Conservation (phyloP, 64 coral and sea anemone species). For the Porites lutea region DNA sequence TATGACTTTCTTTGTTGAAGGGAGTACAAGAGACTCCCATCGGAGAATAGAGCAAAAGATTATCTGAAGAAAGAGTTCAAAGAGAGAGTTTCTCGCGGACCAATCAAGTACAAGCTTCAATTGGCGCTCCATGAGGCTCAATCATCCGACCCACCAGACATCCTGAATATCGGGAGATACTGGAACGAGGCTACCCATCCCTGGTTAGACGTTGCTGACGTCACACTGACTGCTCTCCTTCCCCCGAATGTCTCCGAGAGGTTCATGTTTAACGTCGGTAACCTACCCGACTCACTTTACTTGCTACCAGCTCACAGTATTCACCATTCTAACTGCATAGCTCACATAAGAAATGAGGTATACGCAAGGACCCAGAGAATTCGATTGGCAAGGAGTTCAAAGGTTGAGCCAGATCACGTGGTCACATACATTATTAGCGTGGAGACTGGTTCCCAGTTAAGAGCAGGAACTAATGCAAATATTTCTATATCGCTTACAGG, state of each 20-base stretch:
- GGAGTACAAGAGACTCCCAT: conserved; percentile 31
- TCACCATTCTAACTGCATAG: conserved; percentile 50
- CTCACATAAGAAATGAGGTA: conserved; percentile 41
- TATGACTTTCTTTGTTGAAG: conserved; percentile 29
- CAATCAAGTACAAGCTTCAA: conserved; percentile 75
- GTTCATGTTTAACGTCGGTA: conserved; percentile 15
- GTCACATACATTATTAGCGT: conserved; percentile 47
- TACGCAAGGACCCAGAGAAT: conserved; percentile 49
- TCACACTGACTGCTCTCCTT: conserved; percentile 54
- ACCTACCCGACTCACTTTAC: background rate
- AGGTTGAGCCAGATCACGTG: conserved; percentile 1
- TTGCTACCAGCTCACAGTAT: conserved; percentile 43
- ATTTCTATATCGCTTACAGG: conserved; percentile 74
- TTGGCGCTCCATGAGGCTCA: conserved; percentile 37
- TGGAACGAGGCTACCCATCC: conserved; percentile 74
- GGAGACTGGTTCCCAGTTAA: conserved; percentile 54
- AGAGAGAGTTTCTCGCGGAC: conserved; percentile 49
- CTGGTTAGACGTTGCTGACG: conserved; percentile 80
- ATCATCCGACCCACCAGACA: conserved; percentile 29
- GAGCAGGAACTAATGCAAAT: conserved; percentile 68
- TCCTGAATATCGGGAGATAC: conserved; percentile 18
- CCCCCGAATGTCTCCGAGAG: conserved; percentile 33
- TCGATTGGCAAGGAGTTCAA: background rate
- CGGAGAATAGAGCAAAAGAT: conserved; percentile 71
- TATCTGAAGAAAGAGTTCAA: conserved; percentile 84